Base-by-base conservation (phyloP, 2,888 invertebrate genomes). In the Micoletzkya japonica region DNA sequence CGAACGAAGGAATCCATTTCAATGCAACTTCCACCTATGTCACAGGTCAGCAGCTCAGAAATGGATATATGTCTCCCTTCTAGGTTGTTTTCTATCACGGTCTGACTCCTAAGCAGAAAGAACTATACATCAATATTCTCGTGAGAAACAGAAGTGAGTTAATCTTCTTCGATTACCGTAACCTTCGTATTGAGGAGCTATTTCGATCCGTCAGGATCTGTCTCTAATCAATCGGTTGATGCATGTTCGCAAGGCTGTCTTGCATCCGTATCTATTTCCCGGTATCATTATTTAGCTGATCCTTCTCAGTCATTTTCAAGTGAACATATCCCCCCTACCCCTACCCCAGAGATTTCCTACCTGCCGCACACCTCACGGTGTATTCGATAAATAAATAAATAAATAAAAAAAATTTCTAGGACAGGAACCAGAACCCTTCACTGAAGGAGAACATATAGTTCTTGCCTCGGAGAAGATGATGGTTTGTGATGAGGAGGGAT, bases 401-500 rank as follows among this genome's bases (percentile, higher is more conserved):
- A 14, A n/a, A n/a, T n/a, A n/a, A n/a, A n/a, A n/a, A n/a, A n/a
- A n/a, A n/a, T 52, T 49, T 61, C 30, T 28, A 77, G 87, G 87
- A 30, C 85, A 88, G 57, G 88, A 88, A 76, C 87, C 87, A 17
- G 87, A 88, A 70, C 88, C 88, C 0, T 88, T 87, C 80, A 81
- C 78, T 70, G 79, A 87, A 50, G 88, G 88, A 24, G 88, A 88
- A 68, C 88, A 88, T 77, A 74, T 88, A 71, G 85, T 88, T 7
- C 85, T 85, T 66, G 83, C 85, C 4, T 87, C 87, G 76, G 86
- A 85, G 52, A 88, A 88, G 76, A 79, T 88, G 71, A 61, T 4
- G 70, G 28, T 14, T 7, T 17, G 34, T 26, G 4, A 3, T 30
- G 49, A 6, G 6, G 10, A n/a, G 2, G 49, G n/a, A 20, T 64